Evolutionary conservation across 1,140 invertebrate genomes (phyloP).

Genomic region (Drosophila albomicans): DNA sequence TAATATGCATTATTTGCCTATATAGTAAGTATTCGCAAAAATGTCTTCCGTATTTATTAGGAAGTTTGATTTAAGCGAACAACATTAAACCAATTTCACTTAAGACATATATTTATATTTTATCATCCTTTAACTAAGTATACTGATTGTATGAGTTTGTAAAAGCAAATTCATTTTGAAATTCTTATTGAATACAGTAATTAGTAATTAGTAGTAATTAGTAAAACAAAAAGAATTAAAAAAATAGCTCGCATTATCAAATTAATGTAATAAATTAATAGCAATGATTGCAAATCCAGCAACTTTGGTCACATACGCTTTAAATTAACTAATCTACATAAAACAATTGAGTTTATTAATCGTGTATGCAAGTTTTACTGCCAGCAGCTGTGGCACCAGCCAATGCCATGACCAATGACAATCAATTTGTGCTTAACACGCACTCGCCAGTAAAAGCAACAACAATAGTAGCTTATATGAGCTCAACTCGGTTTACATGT

Average conservation of each 20-base stretch:
- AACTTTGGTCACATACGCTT: not conserved
- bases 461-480: slow-evolving; percentile 6
- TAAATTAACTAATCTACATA: slow-evolving; percentile 16
- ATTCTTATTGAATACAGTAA: too few species aligned
- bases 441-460: slow-evolving; percentile 36
- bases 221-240: too few species aligned
- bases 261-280: too few species aligned
- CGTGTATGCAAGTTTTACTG: slow-evolving; percentile 21
- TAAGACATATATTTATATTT: not conserved
- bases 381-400: slow-evolving; percentile 15
- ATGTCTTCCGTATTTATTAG: too few species aligned
- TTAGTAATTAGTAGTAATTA: too few species aligned
- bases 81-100: too few species aligned
- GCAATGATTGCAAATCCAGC: too few species aligned
- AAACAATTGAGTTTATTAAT: slow-evolving; percentile 25
- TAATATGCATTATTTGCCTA: too few species aligned
- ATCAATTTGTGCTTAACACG: slow-evolving; percentile 67
- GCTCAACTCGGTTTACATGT: slow-evolving; percentile 48
- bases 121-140: not conserved
- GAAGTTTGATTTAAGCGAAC: not conserved
- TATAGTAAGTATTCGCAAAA: too few species aligned
- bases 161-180: not conserved
- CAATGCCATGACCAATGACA: slow-evolving; percentile 78
- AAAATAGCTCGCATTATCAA: too few species aligned
- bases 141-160: not conserved